Percentiles rank a stretch among this genome's conserved stretches.
These are phyloP conservation scores for Hydrozoanthus tunicans DNA, from an alignment of 64 coral and sea anemone species.

Conservation along the genomic window DNA sequence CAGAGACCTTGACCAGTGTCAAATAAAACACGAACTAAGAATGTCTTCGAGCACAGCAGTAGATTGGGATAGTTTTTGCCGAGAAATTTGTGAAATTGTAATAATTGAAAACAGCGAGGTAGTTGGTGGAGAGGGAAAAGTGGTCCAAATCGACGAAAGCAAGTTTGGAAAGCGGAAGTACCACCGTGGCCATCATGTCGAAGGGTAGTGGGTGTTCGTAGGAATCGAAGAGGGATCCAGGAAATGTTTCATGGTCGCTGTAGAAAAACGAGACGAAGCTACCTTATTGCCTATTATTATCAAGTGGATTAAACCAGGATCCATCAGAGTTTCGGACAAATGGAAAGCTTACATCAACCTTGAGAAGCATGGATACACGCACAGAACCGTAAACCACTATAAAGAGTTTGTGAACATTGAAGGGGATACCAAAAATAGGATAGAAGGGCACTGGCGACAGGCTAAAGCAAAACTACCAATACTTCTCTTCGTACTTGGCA, in stretches of 20 bases:
- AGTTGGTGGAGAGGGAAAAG: not conserved
- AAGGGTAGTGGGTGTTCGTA: not conserved
- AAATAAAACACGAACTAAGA: not conserved
- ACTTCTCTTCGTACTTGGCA: not conserved
- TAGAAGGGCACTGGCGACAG: not conserved
- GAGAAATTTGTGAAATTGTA: not conserved
- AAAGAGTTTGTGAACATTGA: not conserved
- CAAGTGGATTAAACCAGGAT: not conserved
- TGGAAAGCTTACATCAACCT: not conserved
- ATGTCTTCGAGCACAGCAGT: not conserved
- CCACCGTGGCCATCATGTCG: not conserved
- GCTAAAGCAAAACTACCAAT: not conserved
- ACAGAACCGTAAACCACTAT: not conserved
- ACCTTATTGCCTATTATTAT: not conserved
- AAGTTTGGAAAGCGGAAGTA: not conserved
- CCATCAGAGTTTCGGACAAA: not conserved
- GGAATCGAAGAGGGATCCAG: not conserved
- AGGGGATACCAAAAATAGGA: not conserved
- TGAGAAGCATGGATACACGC: not conserved
- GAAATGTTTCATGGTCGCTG: not conserved
- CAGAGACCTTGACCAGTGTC: not conserved
- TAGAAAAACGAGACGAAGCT: not conserved
- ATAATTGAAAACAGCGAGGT: not conserved
- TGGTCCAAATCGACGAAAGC: not conserved
- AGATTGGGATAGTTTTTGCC: not conserved